A percentile compares a stretch with the other conserved stretches of the same genome.
These are phyloP conservation scores for Mellilla xanthometata DNA, from an alignment of 2,888 invertebrate species.

Conservation along the genomic window DNA sequence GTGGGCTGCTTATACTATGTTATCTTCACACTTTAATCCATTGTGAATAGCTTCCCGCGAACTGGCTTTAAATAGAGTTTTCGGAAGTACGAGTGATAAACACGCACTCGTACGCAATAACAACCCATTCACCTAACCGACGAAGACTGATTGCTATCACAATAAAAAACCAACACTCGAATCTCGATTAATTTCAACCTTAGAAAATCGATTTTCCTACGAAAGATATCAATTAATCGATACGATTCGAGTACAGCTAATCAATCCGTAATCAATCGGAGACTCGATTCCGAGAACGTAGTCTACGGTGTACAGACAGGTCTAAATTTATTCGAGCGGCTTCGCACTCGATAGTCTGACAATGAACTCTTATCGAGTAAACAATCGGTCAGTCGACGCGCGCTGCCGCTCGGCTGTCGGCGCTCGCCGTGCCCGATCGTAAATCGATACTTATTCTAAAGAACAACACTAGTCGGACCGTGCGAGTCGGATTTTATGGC, in stretches of 20 bases:
- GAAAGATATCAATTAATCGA: constrained; percentile 19
- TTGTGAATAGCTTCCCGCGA: constrained; percentile 12
- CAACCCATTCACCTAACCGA: constrained; percentile 25
- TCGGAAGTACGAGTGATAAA: constrained; percentile 23
- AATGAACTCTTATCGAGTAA: constrained; percentile 77
- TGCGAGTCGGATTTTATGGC: constrained; percentile 63
- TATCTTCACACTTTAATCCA: constrained; percentile 5
- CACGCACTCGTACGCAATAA: constrained; percentile 33
- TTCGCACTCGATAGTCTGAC: constrained; percentile 73
- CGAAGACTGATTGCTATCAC: constrained; percentile 27
- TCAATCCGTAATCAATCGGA: constrained; percentile 41
- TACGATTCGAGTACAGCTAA: constrained; percentile 20
- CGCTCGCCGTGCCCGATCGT: constrained; percentile 64
- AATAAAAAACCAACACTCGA: constrained; percentile 25
- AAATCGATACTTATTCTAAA: constrained; percentile 61
- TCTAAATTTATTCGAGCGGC: constrained; percentile 71
- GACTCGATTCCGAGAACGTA: constrained; percentile 53
- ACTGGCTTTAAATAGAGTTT: constrained; percentile 18
- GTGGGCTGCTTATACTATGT: too few relatives aligned
- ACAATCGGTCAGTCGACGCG: constrained; percentile 71
- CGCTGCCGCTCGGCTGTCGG: constrained; percentile 69
- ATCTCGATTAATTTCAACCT: constrained; percentile 15
- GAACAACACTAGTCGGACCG: constrained; percentile 61
- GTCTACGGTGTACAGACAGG: constrained; percentile 48
- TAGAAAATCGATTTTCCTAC: constrained; percentile 13